Evolutionary conservation across 1,140 invertebrate species (phyloP).

Genomic region (Lepidotrigona ventralis): DNA sequence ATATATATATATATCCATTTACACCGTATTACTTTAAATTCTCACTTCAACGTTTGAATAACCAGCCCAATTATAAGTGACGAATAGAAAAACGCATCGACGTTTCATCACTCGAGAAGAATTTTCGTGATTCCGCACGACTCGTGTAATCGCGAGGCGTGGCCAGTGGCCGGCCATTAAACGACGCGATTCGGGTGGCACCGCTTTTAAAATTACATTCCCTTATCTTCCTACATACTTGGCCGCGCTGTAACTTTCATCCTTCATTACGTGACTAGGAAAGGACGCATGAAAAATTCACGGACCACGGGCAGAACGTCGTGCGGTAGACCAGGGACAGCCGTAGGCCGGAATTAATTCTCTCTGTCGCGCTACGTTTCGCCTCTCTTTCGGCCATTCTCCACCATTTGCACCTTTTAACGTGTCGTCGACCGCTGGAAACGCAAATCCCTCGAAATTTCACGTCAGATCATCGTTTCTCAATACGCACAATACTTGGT

Average conservation of each 20-base stretch:
- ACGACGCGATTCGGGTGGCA: neutral
- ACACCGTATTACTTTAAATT: too few species aligned
- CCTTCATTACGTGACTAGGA: constrained; percentile 1
- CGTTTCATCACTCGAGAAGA: neutral
- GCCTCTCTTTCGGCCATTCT: neutral
- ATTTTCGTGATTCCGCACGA: neutral
- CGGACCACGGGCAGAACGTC: neutral
- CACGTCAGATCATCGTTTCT: neutral
- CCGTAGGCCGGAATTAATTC: constrained; percentile 12
- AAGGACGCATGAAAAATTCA: constrained; percentile 9
- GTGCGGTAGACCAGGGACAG: constrained; percentile 1
- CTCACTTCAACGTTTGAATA: too few species aligned
- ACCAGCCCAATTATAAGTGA: neutral
- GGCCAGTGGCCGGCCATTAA: neutral
- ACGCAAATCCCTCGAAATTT: neutral
- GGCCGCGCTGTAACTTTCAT: constrained; percentile 2
- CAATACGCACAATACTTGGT: neutral
- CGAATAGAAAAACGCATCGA: neutral
- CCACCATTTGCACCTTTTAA: neutral
- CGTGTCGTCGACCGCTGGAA: neutral
- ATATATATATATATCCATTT: too few species aligned
- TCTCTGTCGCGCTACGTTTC: neutral
- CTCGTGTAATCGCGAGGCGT: neutral
- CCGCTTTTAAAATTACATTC: constrained; percentile 9
- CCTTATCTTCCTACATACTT: constrained; percentile 2